Base-by-base conservation (phyloP, 2,888 invertebrate species). In the Drosophila affinis region DNA sequence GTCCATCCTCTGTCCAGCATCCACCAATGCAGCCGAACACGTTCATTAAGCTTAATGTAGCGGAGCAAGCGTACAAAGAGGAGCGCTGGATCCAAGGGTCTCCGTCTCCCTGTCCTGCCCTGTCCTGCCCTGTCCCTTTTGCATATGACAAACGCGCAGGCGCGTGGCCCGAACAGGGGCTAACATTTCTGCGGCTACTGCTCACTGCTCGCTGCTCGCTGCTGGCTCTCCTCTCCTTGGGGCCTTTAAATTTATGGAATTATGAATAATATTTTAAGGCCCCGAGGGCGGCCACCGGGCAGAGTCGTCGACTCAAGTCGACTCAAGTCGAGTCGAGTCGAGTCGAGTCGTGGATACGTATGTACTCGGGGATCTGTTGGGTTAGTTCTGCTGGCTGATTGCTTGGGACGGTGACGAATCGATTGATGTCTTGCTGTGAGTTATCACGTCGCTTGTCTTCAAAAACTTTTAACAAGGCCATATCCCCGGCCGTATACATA, bases 391-490 rank as follows among this genome's bases (percentile, higher is more conserved):
- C 85, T 74, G 85, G 85, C 82, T 83, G 82, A 83, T 83, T 83
- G 82, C 76, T 71, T 60, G 53, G 81, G 73, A 88, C 85, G 82
- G 82, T 83, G 82, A 83, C 82, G 82, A 83, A 83, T 83, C 82
- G 82, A 83, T 83, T 83, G 82, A 83, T 88, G 82, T 83, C 87
- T 83, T 85, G 89, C 88, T 83, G 72, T 88, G 82, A 83, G 89
- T 83, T 88, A 83, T 83, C 81, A 82, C 81, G 83, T 86, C 81
- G 81, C 81, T 82, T 77, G 77, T 82, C 88, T 74, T 82, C 58
- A 75, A 72, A 79, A 88, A 77, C 64, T 74, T 69, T 87, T 88
- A 83, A 83, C 82, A 83, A 83, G 82, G 69, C 82, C 81, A 72
- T 87, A 87, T 85, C 79, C 52, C 52, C 34, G 34, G 24, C 24